Conservation (phyloP, 2,888 invertebrate genomes). For the Entomobrya multifasciata region DNA sequence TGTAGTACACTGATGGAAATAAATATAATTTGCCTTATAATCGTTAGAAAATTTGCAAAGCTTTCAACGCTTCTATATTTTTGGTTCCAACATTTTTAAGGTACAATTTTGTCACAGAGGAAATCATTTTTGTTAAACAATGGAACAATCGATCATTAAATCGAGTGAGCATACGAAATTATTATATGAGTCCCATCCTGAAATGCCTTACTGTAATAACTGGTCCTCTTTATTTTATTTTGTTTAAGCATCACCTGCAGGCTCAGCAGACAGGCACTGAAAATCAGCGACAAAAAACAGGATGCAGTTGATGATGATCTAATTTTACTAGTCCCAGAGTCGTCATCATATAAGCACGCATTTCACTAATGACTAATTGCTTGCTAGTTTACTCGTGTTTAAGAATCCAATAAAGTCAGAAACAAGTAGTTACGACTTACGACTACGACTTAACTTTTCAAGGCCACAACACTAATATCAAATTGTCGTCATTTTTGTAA, state of each 20-base stretch:
- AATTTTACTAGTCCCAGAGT: conserved; percentile 18
- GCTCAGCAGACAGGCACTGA: background rate
- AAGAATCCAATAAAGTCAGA: background rate
- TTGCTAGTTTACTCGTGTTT: no score
- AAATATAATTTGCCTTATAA: no score
- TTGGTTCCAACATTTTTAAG: background rate
- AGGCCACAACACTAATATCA: no score
- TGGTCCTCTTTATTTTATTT: background rate
- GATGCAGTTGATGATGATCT: conserved; percentile 34
- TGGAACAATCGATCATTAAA: conserved; percentile 64
- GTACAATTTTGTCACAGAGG: conserved; percentile 33
- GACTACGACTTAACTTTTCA: background rate
- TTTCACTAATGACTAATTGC: no score
- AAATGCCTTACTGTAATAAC: background rate
- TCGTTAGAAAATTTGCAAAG: no score
- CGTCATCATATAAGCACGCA: no score
- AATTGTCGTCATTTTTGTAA: no score
- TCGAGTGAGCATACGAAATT: conserved; percentile 26
- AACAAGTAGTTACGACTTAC: background rate
- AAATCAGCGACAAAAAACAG: conserved; percentile 27
- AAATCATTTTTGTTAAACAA: conserved; percentile 43
- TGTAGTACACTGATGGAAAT: no score
- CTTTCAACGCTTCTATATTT: background rate
- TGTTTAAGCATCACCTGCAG: background rate
- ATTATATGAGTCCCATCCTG: background rate